Base-by-base conservation (phyloP, 2,888 invertebrate species). In the Dendrolimus pini region DNA sequence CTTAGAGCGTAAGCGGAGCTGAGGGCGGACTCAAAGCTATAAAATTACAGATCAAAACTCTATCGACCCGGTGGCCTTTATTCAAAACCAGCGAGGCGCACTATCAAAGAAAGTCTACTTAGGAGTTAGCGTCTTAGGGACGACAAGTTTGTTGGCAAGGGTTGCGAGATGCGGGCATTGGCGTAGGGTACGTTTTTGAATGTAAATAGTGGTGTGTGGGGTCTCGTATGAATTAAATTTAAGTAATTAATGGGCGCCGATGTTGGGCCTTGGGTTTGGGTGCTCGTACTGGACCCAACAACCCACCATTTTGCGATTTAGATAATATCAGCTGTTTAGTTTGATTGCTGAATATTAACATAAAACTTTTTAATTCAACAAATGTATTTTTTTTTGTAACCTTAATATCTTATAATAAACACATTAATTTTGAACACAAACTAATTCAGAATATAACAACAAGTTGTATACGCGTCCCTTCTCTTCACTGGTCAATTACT, bases 41-140 rank as follows among this genome's bases (percentile, higher is more conserved):
- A 90, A 89, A 89, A 90, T 90, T 89, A 89, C 88, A 89, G 89
- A 89, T 90, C 89, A 89, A 80, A 85, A 87, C 85, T 86, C 85
- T 82, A 87, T 89, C 88, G 86, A 88, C 85, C 89, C 82, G 72
- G 76, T 86, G 85, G 80, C 85, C 89, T 88, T 89, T 89, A 89
- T 89, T 83, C 85, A 70, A 70, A 83, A 75, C 76, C 87, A 85
- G 72, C 85, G 80, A 81, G 85, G 89, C 89, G 89, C 77, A 88
- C 89, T 90, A 90, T 90, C 89, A 89, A 90, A 90, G 90, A 89
- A 89, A 85, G 79, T 87, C 84, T 83, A 78, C 89, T 89, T 87
- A 77, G 85, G 83, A 89, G 88, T 88, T 88, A 78, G 78, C 88
- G 85, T 89, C 89, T 89, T 88, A 82, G 86, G 87, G 88, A 80